These are phyloP conservation scores for Colletes collaris DNA, from an alignment of 2,888 invertebrate species.

Conservation along the genomic window DNA sequence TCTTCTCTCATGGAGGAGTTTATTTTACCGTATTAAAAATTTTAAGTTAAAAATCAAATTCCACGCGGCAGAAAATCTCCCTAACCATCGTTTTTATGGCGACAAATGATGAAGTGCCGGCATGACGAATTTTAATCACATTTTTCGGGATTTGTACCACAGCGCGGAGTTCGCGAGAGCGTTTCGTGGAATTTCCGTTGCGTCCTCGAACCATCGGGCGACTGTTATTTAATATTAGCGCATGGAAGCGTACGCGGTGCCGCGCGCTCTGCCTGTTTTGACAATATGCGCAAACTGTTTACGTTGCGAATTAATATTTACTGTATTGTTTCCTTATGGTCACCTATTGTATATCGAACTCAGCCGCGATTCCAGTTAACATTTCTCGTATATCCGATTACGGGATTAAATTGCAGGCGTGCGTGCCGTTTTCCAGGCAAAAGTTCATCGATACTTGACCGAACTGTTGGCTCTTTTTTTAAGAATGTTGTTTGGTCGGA, in stretches of 20 bases:
- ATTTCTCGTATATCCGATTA: slow-evolving; percentile 31
- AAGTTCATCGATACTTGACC: slow-evolving; percentile 1
- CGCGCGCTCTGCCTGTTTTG: slow-evolving; percentile 35
- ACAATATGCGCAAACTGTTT: slow-evolving; percentile 38
- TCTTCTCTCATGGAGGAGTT: too few relatives aligned
- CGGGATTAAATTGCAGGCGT: slow-evolving; percentile 23
- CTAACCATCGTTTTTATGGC: too few relatives aligned
- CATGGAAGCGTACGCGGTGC: slow-evolving; percentile 28
- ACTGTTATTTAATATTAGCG: slow-evolving; percentile 46
- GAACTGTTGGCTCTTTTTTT: too few relatives aligned
- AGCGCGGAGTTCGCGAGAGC: too few relatives aligned
- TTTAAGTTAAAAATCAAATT: too few relatives aligned
- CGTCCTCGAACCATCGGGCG: neutral
- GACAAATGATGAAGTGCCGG: too few relatives aligned
- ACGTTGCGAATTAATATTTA: slow-evolving; percentile 54
- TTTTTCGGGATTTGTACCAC: too few relatives aligned
- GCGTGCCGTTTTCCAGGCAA: neutral
- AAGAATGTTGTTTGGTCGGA: too few relatives aligned
- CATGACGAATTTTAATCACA: too few relatives aligned
- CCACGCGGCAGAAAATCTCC: too few relatives aligned
- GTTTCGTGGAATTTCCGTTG: slow-evolving; percentile 19
- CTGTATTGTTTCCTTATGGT: slow-evolving; percentile 38
- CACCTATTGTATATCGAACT: slow-evolving; percentile 26
- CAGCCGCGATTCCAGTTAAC: slow-evolving; percentile 18
- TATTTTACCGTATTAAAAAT: too few relatives aligned